phyloP scores from a whole-genome alignment of 2,797 vertebrate species.

The Chrysocyon brachyurus region DNA sequence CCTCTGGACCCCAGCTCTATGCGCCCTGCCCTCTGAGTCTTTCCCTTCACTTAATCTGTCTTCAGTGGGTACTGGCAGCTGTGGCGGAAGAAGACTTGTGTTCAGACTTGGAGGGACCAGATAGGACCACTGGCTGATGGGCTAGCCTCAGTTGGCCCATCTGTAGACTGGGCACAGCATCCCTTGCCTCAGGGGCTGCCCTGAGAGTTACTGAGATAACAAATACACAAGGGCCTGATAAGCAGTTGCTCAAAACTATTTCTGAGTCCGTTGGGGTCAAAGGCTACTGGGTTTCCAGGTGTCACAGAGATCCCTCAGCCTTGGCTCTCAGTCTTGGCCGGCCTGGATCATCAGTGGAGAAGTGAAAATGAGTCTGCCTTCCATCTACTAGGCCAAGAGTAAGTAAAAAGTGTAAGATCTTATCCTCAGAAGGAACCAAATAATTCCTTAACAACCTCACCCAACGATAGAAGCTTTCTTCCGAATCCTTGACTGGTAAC shows the following conservation, averaged over 20 bases:
- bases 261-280: not conserved
- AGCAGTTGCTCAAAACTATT: not conserved
- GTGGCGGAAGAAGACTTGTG: no score
- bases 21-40: not conserved
- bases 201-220: not conserved
- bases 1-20: not conserved
- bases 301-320: not conserved
- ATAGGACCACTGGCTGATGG: not conserved
- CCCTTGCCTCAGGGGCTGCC: not conserved
- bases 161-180: not conserved
- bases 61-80: not conserved
- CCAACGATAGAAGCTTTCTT: not conserved
- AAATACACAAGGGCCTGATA: fast-evolving
- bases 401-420: not conserved
- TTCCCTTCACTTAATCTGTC: not conserved
- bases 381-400: not conserved
- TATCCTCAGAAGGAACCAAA: not conserved
- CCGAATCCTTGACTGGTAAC: not conserved
- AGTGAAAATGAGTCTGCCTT: not conserved
- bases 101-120: not conserved
- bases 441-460: not conserved
- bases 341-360: not conserved
- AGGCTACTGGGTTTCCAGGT: not conserved
- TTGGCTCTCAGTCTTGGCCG: not conserved
- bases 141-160: not conserved